A percentile compares a stretch with the other conserved stretches of the same genome.
Evolutionary conservation across 2,113 vertebrate species (phyloP).

Genomic region (Thalassoma bifasciatum): DNA sequence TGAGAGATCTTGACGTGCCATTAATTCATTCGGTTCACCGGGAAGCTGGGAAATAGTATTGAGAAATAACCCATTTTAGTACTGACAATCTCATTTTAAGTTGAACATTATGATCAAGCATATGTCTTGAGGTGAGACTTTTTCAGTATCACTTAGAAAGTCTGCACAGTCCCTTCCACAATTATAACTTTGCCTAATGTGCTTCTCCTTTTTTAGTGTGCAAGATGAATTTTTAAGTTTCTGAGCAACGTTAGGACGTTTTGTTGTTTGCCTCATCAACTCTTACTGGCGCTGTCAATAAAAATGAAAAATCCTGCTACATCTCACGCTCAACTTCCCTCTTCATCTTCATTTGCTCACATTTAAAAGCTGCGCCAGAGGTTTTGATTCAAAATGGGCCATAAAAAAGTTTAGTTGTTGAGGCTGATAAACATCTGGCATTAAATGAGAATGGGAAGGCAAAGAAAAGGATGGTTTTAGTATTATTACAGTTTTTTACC

Average conservation of each 20-base stretch:
- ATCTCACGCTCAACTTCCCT: conserved; percentile 28
- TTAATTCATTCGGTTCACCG: no score
- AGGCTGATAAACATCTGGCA: conserved; percentile 67
- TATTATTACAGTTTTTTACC: conserved; percentile 36
- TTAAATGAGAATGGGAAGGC: conserved; percentile 50
- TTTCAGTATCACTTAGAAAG: no score
- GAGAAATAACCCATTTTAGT: no score
- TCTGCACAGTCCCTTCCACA: no score
- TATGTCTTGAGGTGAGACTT: no score
- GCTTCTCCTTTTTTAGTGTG: neutral
- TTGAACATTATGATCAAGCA: no score
- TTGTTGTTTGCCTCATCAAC: conserved; percentile 11
- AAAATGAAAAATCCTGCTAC: conserved; percentile 13
- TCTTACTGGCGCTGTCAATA: conserved; percentile 26
- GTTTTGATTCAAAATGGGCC: conserved; percentile 63
- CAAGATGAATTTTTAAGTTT: no score
- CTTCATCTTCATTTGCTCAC: conserved; percentile 49
- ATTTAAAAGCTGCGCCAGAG: conserved; percentile 73
- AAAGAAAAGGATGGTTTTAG: conserved; percentile 45
- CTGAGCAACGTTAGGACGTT: no score
- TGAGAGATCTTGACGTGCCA: no score
- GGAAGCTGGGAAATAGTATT: no score
- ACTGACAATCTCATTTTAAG: no score
- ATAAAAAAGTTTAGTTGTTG: conserved; percentile 45
- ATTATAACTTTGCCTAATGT: no score